Conservation (phyloP, 1,140 invertebrate genomes). For the Drosophila erecta region DNA sequence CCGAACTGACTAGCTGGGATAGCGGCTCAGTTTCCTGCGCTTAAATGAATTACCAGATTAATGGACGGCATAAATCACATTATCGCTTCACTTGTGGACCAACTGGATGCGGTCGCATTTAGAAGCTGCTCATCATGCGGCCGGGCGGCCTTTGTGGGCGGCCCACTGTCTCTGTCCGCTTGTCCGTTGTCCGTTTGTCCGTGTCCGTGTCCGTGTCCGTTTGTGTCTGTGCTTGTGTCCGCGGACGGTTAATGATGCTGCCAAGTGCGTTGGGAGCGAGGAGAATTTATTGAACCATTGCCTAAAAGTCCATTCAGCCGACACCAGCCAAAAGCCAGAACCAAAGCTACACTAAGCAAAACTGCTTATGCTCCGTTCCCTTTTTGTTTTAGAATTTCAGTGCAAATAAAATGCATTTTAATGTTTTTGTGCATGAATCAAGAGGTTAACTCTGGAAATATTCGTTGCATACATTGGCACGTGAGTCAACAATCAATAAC, state of each 20-base stretch:
- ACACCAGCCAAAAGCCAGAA: conserved; percentile 45
- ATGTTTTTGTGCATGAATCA: too few species aligned
- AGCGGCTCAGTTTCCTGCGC: conserved; percentile 75
- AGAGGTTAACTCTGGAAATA: too few species aligned
- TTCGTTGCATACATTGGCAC: too few species aligned
- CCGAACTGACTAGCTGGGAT: conserved; percentile 18
- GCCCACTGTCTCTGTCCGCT: conserved; percentile 37
- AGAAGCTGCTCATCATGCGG: conserved; percentile 65
- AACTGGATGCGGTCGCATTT: conserved; percentile 65
- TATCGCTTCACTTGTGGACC: conserved; percentile 83
- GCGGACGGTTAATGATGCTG: conserved; percentile 72
- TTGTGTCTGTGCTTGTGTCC: conserved; percentile 45
- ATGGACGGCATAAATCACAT: conserved; percentile 85
- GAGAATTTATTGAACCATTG: conserved; percentile 84
- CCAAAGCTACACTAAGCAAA: background rate
- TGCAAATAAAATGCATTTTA: too few species aligned
- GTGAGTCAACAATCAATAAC: too few species aligned
- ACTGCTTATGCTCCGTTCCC: too few species aligned
- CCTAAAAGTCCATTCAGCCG: conserved; percentile 71
- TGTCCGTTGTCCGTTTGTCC: conserved; percentile 7
- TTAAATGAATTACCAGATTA: conserved; percentile 85
- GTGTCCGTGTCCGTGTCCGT: conserved; percentile 27
- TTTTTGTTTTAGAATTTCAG: background rate
- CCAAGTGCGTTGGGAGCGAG: conserved; percentile 57
- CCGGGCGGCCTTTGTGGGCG: conserved; percentile 75